Conservation (phyloP, 2,113 vertebrate species). For the Poeciliopsis occidentalis region DNA sequence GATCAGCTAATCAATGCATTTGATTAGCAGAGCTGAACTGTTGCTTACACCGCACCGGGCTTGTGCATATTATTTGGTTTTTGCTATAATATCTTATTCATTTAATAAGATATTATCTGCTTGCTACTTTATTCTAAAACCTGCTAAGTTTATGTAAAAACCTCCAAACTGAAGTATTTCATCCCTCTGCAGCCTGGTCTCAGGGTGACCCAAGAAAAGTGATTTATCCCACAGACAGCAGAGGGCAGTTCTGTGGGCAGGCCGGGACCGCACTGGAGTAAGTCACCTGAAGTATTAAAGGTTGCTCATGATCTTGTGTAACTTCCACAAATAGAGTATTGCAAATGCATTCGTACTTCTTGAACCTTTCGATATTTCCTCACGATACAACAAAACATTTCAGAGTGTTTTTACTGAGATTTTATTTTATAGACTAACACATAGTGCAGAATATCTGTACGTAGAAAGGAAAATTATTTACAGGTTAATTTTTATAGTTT, state of each 20-base stretch:
- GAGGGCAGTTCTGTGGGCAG: constrained; percentile 93
- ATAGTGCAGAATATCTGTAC: neutral
- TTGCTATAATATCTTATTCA: neutral
- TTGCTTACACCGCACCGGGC: neutral
- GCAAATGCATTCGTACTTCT: neutral
- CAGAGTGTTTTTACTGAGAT: neutral
- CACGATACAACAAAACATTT: neutral
- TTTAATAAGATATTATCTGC: neutral
- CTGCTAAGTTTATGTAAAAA: neutral
- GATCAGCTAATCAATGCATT: neutral
- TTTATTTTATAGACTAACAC: neutral
- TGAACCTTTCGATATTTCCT: neutral
- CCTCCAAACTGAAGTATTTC: neutral
- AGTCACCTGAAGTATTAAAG: constrained; percentile 63
- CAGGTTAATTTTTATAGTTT: neutral
- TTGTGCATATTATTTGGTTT: neutral
- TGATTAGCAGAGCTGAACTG: neutral
- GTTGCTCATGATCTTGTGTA: neutral
- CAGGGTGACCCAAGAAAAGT: constrained; percentile 95
- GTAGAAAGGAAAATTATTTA: neutral
- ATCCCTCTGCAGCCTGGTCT: constrained; percentile 86
- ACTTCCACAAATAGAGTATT: neutral
- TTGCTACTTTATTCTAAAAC: neutral
- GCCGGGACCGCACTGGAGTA: constrained; percentile 86
- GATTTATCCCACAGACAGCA: constrained; percentile 93